Evolutionary conservation across 1,140 invertebrate species (phyloP), one percentile per base, ranked within the genome.

Genomic region (Musca vetustissima): DNA sequence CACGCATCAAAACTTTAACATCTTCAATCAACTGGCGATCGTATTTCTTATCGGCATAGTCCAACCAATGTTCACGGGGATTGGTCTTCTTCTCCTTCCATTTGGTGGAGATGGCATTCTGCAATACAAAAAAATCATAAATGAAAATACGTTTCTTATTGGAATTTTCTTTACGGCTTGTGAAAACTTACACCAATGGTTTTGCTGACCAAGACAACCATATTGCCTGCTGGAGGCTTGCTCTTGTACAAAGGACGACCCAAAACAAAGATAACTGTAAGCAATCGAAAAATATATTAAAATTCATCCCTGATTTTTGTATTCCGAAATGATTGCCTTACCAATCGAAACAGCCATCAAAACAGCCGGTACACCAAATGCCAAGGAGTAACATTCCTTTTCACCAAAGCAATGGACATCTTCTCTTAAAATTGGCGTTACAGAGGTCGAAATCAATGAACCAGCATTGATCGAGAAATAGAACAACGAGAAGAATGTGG

Each of bases 401-500:
- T 90, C 86, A 0, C 87, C 92, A 74, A 96, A 93, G 81, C 96
- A 98, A 50, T 89, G 80, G 0, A 96, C 87, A 75, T 95, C 90
- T 64, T 90, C 89, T 71, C 93, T 88, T 14, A 99, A 82, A 50
- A 96, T 88, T 0, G 97, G 97, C 0, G 96, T 97, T 0, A 98
- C 73, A 68, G 95, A 90, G 0, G 93, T 96, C 0, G 95, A 97
- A 22, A 98, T 86, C 47, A 97, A 86, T 74, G 93, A 95, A 6
- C 96, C 97, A 3, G 92, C 88, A 78, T 98, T 98, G 73, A 98
- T 97, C 21, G 94, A 86, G 74, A 97, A 94, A 85, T 98, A 98
- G 82, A 97, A 98, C 7, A 97, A 83, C 0, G 95, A 97, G 84
- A 98, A 98, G 84, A 95, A 98, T 69, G 89, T 89, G 0, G 88